Percentiles rank a stretch among this genome's conserved stretches.
phyloP scores from a whole-genome alignment of 1,140 invertebrate species.

The Trachymyrmex septentrionalis region DNA sequence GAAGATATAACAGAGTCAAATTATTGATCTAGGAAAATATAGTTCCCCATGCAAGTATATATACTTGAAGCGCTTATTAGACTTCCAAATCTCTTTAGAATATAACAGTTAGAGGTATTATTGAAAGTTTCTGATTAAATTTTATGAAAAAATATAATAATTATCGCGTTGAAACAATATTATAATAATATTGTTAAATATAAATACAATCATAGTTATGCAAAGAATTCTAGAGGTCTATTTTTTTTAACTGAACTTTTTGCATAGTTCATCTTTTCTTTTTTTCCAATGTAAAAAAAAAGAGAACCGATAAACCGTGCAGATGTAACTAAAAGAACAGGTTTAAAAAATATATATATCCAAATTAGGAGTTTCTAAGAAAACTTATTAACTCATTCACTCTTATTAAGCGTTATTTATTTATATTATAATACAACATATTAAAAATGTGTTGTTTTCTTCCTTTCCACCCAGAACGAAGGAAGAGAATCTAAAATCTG shows the following conservation, averaged over 20 bases:
- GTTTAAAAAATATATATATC: background rate
- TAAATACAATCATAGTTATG: background rate
- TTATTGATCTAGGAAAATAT: constrained; percentile 67
- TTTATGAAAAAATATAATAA: background rate
- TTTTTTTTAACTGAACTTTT: no score
- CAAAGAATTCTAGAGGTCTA: no score
- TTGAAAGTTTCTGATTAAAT: background rate
- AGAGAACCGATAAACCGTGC: no score
- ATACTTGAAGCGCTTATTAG: background rate
- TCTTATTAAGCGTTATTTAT: constrained; percentile 54
- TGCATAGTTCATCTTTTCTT: no score
- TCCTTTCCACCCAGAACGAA: background rate
- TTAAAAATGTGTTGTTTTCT: background rate
- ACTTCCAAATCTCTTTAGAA: background rate
- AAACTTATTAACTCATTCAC: background rate
- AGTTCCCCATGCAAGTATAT: constrained; percentile 1
- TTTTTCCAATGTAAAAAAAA: no score
- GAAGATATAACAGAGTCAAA: constrained; percentile 52
- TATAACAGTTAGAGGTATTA: background rate
- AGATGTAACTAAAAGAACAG: no score
- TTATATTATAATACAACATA: constrained; percentile 43
- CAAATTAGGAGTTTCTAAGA: background rate
- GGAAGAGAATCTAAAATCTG: constrained; percentile 81
- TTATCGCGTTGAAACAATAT: background rate
- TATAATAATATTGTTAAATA: no score